phyloP scores from a whole-genome alignment of 2,797 vertebrate species.

The Octomys mimax region DNA sequence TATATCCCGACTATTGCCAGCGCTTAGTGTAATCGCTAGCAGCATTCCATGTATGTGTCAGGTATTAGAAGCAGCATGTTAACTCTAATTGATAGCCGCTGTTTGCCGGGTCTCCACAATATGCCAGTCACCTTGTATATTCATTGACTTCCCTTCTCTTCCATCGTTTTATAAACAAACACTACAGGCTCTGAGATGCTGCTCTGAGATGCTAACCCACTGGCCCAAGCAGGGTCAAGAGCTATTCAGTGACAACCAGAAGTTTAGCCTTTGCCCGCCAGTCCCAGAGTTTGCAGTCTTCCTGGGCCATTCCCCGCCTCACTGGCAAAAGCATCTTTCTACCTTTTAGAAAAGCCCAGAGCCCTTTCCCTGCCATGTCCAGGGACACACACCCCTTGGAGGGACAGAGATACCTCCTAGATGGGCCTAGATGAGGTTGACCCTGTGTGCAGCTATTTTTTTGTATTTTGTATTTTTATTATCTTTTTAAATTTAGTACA shows the following conservation, averaged over 20 bases:
- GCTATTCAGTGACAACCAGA: neutral
- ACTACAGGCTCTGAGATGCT: neutral
- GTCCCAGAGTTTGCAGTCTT: neutral
- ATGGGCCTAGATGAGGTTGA: neutral
- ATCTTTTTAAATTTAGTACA: too few species aligned
- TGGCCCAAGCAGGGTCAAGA: neutral
- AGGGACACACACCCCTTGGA: accelerated
- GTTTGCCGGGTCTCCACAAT: neutral
- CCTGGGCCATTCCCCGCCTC: too few species aligned
- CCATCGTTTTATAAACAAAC: neutral
- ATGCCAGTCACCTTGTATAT: neutral
- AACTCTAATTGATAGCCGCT: neutral
- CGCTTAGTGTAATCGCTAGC: too few species aligned
- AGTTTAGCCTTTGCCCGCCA: neutral
- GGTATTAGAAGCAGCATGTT: neutral
- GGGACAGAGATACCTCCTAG: neutral
- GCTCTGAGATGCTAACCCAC: neutral
- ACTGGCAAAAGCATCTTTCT: neutral
- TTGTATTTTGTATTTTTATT: too few species aligned
- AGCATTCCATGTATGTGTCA: accelerated
- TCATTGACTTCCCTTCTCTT: neutral
- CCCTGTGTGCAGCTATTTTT: neutral
- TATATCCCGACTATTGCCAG: neutral
- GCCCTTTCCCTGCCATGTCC: neutral
- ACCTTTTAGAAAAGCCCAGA: conserved; percentile 32